phyloP scores from a whole-genome alignment of 1,140 invertebrate genomes.

The Elysia chlorotica region DNA sequence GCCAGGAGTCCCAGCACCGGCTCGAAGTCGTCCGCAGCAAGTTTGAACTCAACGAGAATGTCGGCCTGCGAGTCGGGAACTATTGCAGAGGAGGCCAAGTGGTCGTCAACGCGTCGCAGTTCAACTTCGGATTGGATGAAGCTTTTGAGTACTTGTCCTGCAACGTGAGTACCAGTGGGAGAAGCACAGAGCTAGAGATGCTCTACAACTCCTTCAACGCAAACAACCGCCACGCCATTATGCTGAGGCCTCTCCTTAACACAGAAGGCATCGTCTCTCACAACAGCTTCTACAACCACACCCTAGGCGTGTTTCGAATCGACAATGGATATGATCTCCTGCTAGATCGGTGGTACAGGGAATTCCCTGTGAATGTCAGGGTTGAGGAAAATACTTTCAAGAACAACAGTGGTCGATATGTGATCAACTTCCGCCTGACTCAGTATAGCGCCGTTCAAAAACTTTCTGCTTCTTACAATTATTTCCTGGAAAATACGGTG shows the following conservation, averaged over 20 bases:
- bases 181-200: conserved; percentile 55
- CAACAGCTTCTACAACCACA: conserved; percentile 84
- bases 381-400: conserved; percentile 90
- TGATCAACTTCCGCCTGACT: conserved; percentile 83
- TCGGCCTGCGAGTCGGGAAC: conserved; percentile 56
- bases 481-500: conserved; percentile 83
- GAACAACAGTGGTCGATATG: conserved; percentile 84
- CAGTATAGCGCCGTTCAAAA: conserved; percentile 82
- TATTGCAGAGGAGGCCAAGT: conserved; percentile 51
- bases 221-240: conserved; percentile 55
- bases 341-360: conserved; percentile 59
- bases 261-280: conserved; percentile 59
- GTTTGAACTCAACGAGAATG: conserved; percentile 53
- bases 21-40: conserved; percentile 45
- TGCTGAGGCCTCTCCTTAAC: conserved; percentile 56
- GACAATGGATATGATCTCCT: conserved; percentile 75
- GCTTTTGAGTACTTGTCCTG: conserved; percentile 59
- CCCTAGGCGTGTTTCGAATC: conserved; percentile 83
- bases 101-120: conserved; percentile 53
- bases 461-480: conserved; percentile 87
- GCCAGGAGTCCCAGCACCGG: conserved; percentile 42
- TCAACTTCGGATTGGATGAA: conserved; percentile 49
- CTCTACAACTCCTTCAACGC: conserved; percentile 52
- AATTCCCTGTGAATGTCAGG: conserved; percentile 65
- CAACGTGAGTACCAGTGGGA: conserved; percentile 38